Conservation (phyloP, 1,140 invertebrate genomes). For the Trinorchestia longiramus region DNA sequence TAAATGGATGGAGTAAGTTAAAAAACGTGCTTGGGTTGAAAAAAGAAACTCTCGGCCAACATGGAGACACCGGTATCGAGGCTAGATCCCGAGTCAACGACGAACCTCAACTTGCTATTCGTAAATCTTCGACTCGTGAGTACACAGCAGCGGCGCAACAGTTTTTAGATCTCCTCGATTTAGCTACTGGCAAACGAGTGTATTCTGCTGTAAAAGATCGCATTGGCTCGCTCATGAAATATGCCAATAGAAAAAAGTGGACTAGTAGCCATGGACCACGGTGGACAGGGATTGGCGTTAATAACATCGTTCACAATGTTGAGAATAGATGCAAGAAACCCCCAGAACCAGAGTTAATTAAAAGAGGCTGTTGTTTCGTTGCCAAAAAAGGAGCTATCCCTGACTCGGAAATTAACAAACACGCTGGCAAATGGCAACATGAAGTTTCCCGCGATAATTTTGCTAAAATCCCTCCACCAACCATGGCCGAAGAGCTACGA, state of each 20-base stretch:
- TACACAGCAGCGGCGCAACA: constrained; percentile 7
- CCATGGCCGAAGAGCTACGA: neutral
- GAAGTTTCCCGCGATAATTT: constrained; percentile 22
- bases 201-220: constrained; percentile 41
- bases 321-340: constrained; percentile 39
- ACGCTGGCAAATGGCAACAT: constrained; percentile 36
- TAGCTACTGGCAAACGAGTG: constrained; percentile 21
- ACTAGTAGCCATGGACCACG: constrained; percentile 38
- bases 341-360: constrained; percentile 25
- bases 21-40: neutral
- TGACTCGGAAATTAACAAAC: constrained; percentile 13
- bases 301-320: constrained; percentile 38
- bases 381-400: neutral
- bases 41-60: neutral
- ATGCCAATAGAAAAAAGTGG: constrained; percentile 22
- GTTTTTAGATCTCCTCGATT: constrained; percentile 46
- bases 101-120: neutral
- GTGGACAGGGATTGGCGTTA: constrained; percentile 23
- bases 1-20: neutral
- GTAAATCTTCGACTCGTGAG: constrained; percentile 18
- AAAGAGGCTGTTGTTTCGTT: constrained; percentile 22
- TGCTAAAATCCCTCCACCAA: constrained; percentile 11
- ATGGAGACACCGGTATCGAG: neutral
- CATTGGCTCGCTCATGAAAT: constrained; percentile 28
- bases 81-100: neutral